Conservation (phyloP, 1,140 invertebrate species). For the honey bee (Apis mellifera) region Amel_HAv3.1 CM009944.2:3617001-3617500, state of each 20-base stretch:
- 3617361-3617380: not conserved
- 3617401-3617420: not conserved
- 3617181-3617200: conserved; percentile 18
- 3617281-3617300: not conserved
- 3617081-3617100: conserved; percentile 28
- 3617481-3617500: not conserved
- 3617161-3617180: conserved; percentile 38
- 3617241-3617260: not conserved
- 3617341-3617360: not conserved
- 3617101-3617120: conserved; percentile 33
- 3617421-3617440: not conserved
- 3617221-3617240: conserved; percentile 35
- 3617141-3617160: not conserved
- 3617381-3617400: not conserved
- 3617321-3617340: too few species aligned
- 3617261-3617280: not conserved
- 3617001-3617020: conserved; percentile 21
- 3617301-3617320: too few species aligned
- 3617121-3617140: not conserved
- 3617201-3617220: conserved; percentile 12
- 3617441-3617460: not conserved
- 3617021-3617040: conserved; percentile 1
- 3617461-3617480: not conserved
- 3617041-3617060: too few species aligned
- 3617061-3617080: conserved; percentile 25